Base-by-base conservation (phyloP, 2,797 vertebrate genomes). In the Staurois parvus region DNA sequence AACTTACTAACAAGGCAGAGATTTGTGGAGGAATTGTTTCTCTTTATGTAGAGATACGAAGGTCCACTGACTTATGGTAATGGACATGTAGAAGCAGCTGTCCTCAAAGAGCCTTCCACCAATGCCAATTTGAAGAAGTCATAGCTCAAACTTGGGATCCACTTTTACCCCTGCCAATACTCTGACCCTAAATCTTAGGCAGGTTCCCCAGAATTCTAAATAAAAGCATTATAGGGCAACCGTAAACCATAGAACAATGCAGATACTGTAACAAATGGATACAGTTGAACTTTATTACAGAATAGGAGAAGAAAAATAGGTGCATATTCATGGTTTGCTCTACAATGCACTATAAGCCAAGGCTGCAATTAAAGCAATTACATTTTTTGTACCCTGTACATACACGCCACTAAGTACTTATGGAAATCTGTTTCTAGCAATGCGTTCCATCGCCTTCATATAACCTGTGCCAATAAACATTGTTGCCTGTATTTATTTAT, bases 401-500 rank as follows among this genome's bases (percentile, higher is more conserved):
- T 13, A 67, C 21, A 48, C 24, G 28, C 67, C 73, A 74, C 24
- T 34, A 21, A 67, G 52, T 64, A 78, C 11, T 64, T 34, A 69
- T 82, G 56, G 67, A 70, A 76, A 77, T 69, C 45, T 75, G 64
- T 78, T 81, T 37, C 21, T 15, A 69, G 21, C 11, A 21, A 62
- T 29, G n/a, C 72, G 9, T 76, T 85, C 42, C 62, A 69, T 30
- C 45, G 72, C 66, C 59, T 45, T 32, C 72, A 59, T 52, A 59
- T 56, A 59, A 68, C 59, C 30, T 17, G 32, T 40, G 69, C 84
- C 77, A 85, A 72, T 62, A 76, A 74, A n/a, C 40, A 72, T 59
- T 76, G 45, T 76, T 86, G 66, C 67, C 37, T 81, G 32, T 69
- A 40, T 80, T 79, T 78, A 67, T 67, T 79, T 40, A 81, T 81